Evolutionary conservation across 2,797 vertebrate species (phyloP).

Genomic region (Micrastur ruficollis): DNA sequence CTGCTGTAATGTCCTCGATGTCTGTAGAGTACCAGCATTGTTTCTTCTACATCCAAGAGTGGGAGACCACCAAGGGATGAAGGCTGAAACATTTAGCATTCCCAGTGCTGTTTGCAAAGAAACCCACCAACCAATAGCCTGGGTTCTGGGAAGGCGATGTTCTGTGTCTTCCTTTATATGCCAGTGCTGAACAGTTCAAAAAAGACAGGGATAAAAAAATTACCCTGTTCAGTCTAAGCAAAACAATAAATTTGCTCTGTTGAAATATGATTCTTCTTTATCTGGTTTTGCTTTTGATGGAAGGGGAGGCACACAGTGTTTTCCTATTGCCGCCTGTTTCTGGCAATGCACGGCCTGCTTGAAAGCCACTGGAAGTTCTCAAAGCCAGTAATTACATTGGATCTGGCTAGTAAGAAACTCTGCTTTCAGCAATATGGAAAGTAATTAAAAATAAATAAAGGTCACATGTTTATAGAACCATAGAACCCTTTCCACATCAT

Average conservation of each 20-base stretch:
- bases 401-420: neutral
- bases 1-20: neutral
- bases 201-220: neutral
- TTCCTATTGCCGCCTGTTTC: neutral
- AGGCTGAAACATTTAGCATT: neutral
- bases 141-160: neutral
- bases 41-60: neutral
- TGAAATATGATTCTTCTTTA: neutral
- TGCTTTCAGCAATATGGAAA: neutral
- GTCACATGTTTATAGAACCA: neutral
- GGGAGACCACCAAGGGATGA: neutral
- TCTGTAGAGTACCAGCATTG: neutral
- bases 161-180: neutral
- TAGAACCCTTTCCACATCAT: neutral
- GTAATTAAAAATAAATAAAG: neutral
- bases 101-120: neutral
- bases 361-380: neutral
- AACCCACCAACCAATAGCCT: neutral
- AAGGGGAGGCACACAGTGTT: neutral
- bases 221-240: neutral
- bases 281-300: neutral
- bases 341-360: neutral
- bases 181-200: neutral
- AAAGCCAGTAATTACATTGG: neutral
- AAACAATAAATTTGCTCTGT: neutral